These are phyloP conservation scores for Verasper variegatus DNA, from an alignment of 2,113 vertebrate genomes.

Conservation along the genomic window DNA sequence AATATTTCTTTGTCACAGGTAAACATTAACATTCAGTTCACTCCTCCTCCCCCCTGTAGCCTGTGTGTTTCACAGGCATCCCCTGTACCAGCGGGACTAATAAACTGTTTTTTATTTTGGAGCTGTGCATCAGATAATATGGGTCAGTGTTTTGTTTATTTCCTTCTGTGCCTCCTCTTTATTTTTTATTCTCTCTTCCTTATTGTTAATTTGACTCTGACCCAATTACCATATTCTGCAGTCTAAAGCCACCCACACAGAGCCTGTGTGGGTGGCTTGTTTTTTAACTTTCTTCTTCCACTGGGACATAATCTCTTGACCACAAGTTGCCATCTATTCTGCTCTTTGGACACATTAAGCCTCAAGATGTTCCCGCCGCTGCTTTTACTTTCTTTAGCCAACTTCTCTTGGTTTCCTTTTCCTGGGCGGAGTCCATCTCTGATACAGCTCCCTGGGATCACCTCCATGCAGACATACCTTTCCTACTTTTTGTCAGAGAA, in stretches of 20 bases:
- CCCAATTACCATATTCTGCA: constrained; percentile 9
- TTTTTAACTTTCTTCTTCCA: not conserved
- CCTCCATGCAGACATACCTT: not conserved
- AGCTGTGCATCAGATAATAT: constrained; percentile 16
- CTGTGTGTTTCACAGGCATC: constrained; percentile 33
- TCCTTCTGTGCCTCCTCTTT: not conserved
- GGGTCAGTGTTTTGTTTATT: not conserved
- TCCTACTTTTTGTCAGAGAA: not conserved
- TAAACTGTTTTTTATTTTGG: constrained; percentile 23
- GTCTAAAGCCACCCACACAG: not conserved
- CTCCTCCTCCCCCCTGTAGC: constrained; percentile 20
- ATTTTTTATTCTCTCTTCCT: not conserved
- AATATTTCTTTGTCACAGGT: constrained; percentile 61
- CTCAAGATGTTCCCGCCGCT: not conserved
- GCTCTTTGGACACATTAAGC: not conserved
- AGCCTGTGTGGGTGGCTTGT: too few relatives aligned
- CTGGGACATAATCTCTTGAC: not conserved
- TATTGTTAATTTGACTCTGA: constrained; percentile 8
- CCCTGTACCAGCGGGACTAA: constrained; percentile 21
- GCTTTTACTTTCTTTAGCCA: constrained; percentile 6
- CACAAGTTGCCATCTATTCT: constrained; percentile 9
- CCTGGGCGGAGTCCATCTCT: not conserved
- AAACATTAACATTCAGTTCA: constrained; percentile 67
- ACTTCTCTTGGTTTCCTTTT: constrained; percentile 3
- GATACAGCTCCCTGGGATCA: not conserved